Conservation (phyloP, 2,888 invertebrate species). For the Caenorhabditis parvicauda region DNA sequence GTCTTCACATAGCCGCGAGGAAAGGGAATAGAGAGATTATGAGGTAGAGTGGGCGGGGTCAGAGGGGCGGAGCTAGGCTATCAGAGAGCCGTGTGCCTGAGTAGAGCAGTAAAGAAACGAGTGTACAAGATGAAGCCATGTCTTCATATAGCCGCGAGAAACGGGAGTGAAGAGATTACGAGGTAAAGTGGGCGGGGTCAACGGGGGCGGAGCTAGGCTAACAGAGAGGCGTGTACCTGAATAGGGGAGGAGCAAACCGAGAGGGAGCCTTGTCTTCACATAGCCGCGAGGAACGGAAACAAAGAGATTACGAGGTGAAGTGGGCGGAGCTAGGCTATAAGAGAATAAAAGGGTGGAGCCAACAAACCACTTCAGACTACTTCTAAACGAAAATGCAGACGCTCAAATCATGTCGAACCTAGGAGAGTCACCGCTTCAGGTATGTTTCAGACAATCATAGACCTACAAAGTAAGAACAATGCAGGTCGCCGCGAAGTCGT, state of each 20-base stretch:
- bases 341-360: too few species aligned
- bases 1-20: constrained; percentile 90
- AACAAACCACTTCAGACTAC: constrained; percentile 69
- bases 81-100: too few species aligned
- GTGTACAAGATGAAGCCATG: background rate
- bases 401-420: constrained; percentile 78
- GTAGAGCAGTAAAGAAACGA: background rate
- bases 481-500: constrained; percentile 80
- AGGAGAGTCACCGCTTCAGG: constrained; percentile 89
- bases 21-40: constrained; percentile 83
- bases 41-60: constrained; percentile 16
- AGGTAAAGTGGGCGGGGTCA: too few species aligned
- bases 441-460: too few species aligned
- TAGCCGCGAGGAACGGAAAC: constrained; percentile 89
- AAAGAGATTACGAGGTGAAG: constrained; percentile 73
- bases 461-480: too few species aligned
- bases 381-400: constrained; percentile 91
- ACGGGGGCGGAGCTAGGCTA: background rate
- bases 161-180: too few species aligned
- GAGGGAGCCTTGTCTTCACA: constrained; percentile 93
- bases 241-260: constrained; percentile 85
- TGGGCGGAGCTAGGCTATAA: background rate
- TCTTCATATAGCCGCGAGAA: background rate
- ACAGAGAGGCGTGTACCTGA: too few species aligned
- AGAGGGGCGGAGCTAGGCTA: background rate